Percentiles rank a stretch among this genome's conserved stretches.
Conservation (phyloP, 2,113 vertebrate species). For the Ailurus styani region DNA sequence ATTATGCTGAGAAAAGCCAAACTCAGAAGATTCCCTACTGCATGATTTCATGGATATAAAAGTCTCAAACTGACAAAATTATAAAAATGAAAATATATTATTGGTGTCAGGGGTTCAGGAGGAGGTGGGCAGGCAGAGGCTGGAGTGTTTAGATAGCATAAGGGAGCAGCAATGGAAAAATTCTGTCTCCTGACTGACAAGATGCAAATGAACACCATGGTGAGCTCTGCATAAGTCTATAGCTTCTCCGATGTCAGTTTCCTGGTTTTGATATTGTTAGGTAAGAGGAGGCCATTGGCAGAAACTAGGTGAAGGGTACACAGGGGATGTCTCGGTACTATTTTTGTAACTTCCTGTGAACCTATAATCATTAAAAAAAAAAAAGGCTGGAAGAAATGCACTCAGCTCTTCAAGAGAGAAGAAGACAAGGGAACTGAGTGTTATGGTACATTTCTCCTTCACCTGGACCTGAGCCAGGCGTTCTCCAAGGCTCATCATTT, state of each 20-base stretch:
- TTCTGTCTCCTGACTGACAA: neutral
- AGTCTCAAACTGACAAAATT: neutral
- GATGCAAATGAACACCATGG: neutral
- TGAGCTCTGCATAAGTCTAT: neutral
- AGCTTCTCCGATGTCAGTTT: neutral
- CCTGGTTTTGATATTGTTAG: neutral
- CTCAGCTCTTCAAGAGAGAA: neutral
- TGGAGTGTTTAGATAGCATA: neutral
- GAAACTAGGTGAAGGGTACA: neutral
- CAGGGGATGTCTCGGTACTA: neutral
- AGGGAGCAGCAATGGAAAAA: neutral
- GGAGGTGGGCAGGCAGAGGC: neutral
- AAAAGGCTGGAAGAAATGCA: neutral
- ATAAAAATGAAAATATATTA: neutral
- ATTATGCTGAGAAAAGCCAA: neutral
- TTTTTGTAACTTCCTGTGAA: neutral
- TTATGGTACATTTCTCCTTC: neutral
- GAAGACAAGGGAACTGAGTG: neutral
- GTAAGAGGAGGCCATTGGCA: neutral
- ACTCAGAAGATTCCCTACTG: neutral
- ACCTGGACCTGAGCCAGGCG: neutral
- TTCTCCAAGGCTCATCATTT: rapidly evolving
- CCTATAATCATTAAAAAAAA: neutral
- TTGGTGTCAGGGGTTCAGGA: neutral
- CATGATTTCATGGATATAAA: neutral